Evolutionary conservation across 1,140 invertebrate species (phyloP).

Genomic region (Apis mellifera): Amel_HAv3.1 CM009933.2:2142501-2143000

Average conservation of each 20-base stretch:
- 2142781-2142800: background rate
- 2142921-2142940: background rate
- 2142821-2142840: background rate
- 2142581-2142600: background rate
- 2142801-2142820: background rate
- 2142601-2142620: background rate
- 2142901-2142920: too few relatives aligned
- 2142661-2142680: too few relatives aligned
- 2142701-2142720: background rate
- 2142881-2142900: background rate
- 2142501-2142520: conserved; percentile 29
- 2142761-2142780: conserved; percentile 1
- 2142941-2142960: too few relatives aligned
- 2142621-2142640: background rate
- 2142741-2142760: background rate
- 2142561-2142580: conserved; percentile 42
- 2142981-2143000: too few relatives aligned
- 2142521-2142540: conserved; percentile 43
- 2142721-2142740: too few relatives aligned
- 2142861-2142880: background rate
- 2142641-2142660: background rate
- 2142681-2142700: background rate
- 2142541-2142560: background rate
- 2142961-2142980: too few relatives aligned
- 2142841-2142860: background rate